Conservation (phyloP, 1,140 invertebrate species). For the Melanaphis sacchari region DNA sequence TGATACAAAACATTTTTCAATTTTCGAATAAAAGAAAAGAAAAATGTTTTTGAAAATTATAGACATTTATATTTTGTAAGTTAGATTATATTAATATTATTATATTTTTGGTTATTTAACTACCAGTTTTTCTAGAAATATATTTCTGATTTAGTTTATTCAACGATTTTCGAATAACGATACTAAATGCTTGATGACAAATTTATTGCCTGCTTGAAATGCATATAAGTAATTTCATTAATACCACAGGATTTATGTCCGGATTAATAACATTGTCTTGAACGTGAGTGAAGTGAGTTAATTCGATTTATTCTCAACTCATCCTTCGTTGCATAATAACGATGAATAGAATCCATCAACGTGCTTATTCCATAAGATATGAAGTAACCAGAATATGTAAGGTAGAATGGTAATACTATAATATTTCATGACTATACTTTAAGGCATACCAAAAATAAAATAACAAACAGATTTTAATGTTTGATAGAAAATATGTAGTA, state of each 20-base stretch:
- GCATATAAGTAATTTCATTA: constrained; percentile 35
- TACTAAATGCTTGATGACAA: not conserved
- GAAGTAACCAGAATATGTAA: not conserved
- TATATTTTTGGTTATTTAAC: not conserved
- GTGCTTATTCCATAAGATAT: not conserved
- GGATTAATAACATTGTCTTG: constrained; percentile 48
- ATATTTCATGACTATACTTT: not conserved
- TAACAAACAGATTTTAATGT: not conserved
- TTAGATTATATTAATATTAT: not conserved
- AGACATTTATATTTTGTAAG: not conserved
- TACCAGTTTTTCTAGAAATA: not conserved
- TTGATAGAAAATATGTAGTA: not conserved
- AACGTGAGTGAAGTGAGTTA: constrained; percentile 21
- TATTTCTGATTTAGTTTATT: not conserved
- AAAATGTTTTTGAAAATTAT: not conserved
- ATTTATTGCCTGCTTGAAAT: not conserved
- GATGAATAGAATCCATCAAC: constrained; percentile 62
- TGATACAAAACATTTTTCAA: not conserved
- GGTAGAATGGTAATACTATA: not conserved
- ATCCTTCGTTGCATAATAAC: constrained; percentile 62
- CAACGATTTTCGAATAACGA: not conserved
- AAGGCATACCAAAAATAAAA: not conserved
- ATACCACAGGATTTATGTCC: constrained; percentile 32
- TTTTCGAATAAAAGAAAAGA: not conserved
- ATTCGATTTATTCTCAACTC: constrained; percentile 34